Evolutionary conservation across 1,140 invertebrate species (phyloP).

Genomic region (Dolichoris vasculosae): DNA sequence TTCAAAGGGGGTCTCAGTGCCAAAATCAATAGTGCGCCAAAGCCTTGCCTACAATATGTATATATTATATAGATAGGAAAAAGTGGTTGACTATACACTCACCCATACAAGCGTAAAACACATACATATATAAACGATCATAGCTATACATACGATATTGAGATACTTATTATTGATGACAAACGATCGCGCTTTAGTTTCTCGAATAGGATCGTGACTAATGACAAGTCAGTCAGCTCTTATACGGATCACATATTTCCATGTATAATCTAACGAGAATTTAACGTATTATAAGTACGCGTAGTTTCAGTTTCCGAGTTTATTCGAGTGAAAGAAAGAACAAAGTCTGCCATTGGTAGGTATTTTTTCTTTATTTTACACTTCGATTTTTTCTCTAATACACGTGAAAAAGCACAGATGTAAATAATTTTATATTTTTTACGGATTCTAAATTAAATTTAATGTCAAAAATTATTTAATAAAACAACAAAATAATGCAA

Average conservation of each 20-base stretch:
- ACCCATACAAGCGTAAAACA: background rate
- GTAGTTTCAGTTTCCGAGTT: no score
- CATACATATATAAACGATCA: background rate
- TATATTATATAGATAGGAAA: background rate
- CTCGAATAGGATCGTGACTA: background rate
- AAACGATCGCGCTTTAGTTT: background rate
- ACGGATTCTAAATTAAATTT: no score
- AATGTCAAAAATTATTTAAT: no score
- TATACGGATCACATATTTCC: background rate
- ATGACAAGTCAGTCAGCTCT: background rate
- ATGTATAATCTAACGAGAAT: background rate
- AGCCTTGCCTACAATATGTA: background rate
- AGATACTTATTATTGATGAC: background rate
- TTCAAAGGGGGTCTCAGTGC: slow-evolving; percentile 26
- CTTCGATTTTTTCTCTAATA: background rate
- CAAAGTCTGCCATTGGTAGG: background rate
- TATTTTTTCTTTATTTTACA: no score
- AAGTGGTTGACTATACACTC: background rate
- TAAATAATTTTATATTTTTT: no score
- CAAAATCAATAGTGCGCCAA: slow-evolving; percentile 41
- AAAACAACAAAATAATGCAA: no score
- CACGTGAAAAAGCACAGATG: no score
- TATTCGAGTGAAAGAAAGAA: background rate
- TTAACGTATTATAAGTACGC: background rate
- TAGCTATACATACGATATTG: background rate